phyloP scores from a whole-genome alignment of 2,113 vertebrate genomes.

The Siphamia tubifer region DNA sequence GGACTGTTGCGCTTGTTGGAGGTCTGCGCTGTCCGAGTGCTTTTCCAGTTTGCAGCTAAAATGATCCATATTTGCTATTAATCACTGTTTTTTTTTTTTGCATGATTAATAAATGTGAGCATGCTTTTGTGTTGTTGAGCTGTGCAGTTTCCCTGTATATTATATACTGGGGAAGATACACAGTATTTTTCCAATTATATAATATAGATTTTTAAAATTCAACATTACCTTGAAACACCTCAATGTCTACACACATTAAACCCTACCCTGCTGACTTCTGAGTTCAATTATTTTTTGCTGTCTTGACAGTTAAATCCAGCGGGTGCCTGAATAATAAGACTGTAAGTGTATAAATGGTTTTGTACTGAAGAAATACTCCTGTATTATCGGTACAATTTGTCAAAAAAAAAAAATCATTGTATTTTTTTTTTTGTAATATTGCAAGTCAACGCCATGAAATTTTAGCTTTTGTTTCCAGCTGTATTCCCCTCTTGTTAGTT shows the following conservation, averaged over 20 bases:
- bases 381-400: slow-evolving; percentile 30
- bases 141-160: no score
- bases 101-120: no score
- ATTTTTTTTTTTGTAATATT: not conserved
- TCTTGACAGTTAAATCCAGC: slow-evolving; percentile 39
- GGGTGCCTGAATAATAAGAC: slow-evolving; percentile 25
- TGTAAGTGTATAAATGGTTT: slow-evolving; percentile 42
- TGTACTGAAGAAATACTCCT: slow-evolving; percentile 9
- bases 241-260: not conserved
- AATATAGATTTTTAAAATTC: no score
- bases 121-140: no score
- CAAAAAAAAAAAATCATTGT: slow-evolving; percentile 40
- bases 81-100: no score
- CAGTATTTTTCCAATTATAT: no score
- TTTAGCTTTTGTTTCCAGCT: not conserved
- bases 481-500: not conserved
- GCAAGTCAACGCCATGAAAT: not conserved
- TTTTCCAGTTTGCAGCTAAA: no score
- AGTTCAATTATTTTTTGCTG: slow-evolving; percentile 47
- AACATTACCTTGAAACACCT: slow-evolving; percentile 1
- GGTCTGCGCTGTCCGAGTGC: no score
- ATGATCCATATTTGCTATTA: no score
- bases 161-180: no score
- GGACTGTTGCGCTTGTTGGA: no score
- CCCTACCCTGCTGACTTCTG: slow-evolving; percentile 35